A percentile compares a stretch with the other conserved stretches of the same genome.
These are phyloP conservation scores for Hydrozoanthus tunicans DNA, from an alignment of 64 coral and sea anemone genomes.

Conservation along the genomic window DNA sequence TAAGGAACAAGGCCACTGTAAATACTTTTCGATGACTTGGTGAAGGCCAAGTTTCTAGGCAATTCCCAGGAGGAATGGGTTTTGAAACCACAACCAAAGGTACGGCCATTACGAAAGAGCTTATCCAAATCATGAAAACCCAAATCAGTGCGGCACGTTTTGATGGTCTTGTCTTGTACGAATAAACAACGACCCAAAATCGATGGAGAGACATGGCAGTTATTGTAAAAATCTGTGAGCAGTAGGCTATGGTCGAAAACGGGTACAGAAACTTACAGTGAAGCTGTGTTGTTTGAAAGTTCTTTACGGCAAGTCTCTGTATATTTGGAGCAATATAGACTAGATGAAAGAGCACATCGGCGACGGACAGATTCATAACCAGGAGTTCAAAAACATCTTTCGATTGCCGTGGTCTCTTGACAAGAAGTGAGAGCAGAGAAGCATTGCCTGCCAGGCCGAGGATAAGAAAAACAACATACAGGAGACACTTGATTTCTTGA, in stretches of 20 bases:
- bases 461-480: conserved; percentile 10
- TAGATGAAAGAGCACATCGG: conserved; percentile 25
- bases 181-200: conserved; percentile 39
- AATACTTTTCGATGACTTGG: conserved; percentile 9
- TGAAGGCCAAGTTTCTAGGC: conserved; percentile 25
- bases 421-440: conserved; percentile 1
- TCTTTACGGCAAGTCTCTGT: conserved; percentile 7
- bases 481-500: neutral
- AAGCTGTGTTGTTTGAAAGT: neutral
- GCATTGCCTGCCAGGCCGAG: conserved; percentile 38
- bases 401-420: neutral
- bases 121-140: conserved; percentile 29
- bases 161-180: conserved; percentile 23
- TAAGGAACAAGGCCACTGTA: conserved; percentile 18
- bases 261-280: conserved; percentile 55
- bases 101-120: conserved; percentile 19
- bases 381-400: conserved; percentile 58
- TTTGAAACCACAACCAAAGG: conserved; percentile 30
- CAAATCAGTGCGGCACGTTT: neutral
- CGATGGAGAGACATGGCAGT: conserved; percentile 53
- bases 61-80: neutral
- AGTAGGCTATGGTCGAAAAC: conserved; percentile 17
- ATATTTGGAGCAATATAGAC: conserved; percentile 49
- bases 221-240: conserved; percentile 50
- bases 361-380: conserved; percentile 15